phyloP scores from a whole-genome alignment of 2,888 invertebrate species.

The Clepsis dumicolana region DNA sequence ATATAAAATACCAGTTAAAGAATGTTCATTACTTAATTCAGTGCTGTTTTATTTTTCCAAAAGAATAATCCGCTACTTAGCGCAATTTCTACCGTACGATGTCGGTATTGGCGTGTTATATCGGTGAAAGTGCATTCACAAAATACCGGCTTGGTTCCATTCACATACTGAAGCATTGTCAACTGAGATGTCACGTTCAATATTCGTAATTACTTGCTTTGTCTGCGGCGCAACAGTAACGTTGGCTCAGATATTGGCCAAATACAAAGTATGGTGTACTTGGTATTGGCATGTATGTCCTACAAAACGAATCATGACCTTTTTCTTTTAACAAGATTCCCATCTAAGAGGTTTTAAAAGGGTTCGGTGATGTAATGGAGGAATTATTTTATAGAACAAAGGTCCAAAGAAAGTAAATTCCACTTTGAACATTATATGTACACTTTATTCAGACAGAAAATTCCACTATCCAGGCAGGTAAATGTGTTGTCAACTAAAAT shows the following conservation, averaged over 20 bases:
- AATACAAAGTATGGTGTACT: conserved; percentile 22
- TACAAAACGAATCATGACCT: neutral
- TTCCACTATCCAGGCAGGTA: neutral
- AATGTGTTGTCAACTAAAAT: conserved; percentile 34
- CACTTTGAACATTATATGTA: neutral
- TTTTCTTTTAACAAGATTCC: conserved; percentile 1
- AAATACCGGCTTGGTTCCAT: conserved; percentile 65
- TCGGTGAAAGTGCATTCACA: conserved; percentile 80
- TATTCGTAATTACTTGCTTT: conserved; percentile 40
- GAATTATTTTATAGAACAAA: neutral
- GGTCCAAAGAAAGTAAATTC: neutral
- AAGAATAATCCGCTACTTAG: conserved; percentile 43
- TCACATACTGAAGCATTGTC: conserved; percentile 51
- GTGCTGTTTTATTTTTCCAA: conserved; percentile 1
- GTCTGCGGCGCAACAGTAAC: conserved; percentile 30
- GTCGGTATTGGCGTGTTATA: conserved; percentile 74
- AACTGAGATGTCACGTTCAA: conserved; percentile 45
- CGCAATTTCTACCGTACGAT: conserved; percentile 64
- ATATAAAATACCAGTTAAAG: neutral
- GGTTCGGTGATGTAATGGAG: neutral
- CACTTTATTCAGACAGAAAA: conserved; percentile 11
- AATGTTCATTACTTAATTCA: conserved; percentile 18
- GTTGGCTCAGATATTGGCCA: conserved; percentile 30
- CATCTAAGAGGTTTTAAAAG: neutral
- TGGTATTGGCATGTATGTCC: neutral